Evolutionary conservation across 2,888 invertebrate species (phyloP).

Genomic region (Bedellia somnulentella): DNA sequence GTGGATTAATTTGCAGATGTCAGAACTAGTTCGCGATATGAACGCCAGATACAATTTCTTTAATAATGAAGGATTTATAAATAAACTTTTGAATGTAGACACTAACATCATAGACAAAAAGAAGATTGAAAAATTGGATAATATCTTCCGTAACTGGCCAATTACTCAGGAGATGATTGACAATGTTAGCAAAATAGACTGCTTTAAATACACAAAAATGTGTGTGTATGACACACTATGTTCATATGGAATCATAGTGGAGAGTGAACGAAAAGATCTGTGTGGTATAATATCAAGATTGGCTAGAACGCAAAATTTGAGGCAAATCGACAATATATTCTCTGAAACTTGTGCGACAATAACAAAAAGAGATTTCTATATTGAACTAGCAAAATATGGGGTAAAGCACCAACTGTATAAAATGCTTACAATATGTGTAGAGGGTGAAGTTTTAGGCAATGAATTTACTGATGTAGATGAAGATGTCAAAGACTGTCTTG

Average conservation of each 20-base stretch:
- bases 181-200: slow-evolving; percentile 39
- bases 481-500: slow-evolving; percentile 50
- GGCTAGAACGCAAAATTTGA: slow-evolving; percentile 55
- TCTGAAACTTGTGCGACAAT: slow-evolving; percentile 46
- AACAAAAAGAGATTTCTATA: slow-evolving; percentile 49
- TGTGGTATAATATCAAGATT: slow-evolving; percentile 62
- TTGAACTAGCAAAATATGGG: slow-evolving; percentile 55
- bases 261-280: slow-evolving; percentile 58
- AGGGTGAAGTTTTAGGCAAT: slow-evolving; percentile 38
- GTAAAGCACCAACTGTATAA: slow-evolving; percentile 52
- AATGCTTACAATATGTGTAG: slow-evolving; percentile 53
- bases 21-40: slow-evolving; percentile 48
- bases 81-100: slow-evolving; percentile 41
- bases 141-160: slow-evolving; percentile 54
- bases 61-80: slow-evolving; percentile 40
- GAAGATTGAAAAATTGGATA: slow-evolving; percentile 42
- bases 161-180: slow-evolving; percentile 64
- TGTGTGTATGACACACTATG: slow-evolving; percentile 63
- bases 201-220: slow-evolving; percentile 53
- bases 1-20: slow-evolving; percentile 64
- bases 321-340: slow-evolving; percentile 57
- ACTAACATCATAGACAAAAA: slow-evolving; percentile 34
- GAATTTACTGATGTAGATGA: slow-evolving; percentile 38
- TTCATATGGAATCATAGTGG: slow-evolving; percentile 66
- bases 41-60: slow-evolving; percentile 47